Percentiles rank a stretch among this genome's conserved stretches.
Evolutionary conservation across 2,113 vertebrate species (phyloP).

Genomic region (Erpornis zantholeuca): DNA sequence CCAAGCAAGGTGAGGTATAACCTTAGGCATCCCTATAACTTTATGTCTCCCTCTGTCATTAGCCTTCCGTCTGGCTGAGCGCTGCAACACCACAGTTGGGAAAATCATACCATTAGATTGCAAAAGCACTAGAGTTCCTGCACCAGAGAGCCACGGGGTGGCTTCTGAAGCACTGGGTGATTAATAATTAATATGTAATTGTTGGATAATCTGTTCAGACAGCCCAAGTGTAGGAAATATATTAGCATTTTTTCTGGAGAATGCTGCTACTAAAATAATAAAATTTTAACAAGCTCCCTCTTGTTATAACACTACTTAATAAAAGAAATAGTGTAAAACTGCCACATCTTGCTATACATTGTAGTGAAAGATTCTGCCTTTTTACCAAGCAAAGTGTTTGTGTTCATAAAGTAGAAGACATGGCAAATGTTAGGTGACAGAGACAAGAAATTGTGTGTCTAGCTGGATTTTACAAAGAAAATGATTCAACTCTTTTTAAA

Average conservation of each 20-base stretch:
- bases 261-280: not conserved
- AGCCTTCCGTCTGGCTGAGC: not conserved
- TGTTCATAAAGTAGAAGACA: not conserved
- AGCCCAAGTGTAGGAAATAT: not conserved
- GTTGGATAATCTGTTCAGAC: slow-evolving; percentile 17
- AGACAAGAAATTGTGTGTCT: not conserved
- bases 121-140: not conserved
- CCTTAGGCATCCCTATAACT: not conserved
- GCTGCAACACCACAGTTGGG: not conserved
- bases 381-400: not conserved
- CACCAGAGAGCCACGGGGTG: not conserved
- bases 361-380: not conserved
- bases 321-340: not conserved
- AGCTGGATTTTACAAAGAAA: not conserved
- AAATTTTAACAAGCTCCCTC: not conserved
- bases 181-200: slow-evolving; percentile 46
- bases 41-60: not conserved
- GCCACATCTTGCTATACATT: not conserved
- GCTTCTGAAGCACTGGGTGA: slow-evolving; percentile 2
- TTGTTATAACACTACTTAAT: not conserved
- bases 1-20: not conserved
- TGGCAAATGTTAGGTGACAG: not conserved
- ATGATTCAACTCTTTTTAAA: not conserved
- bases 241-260: not conserved
- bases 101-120: slow-evolving; percentile 18